Evolutionary conservation across 2,797 vertebrate species (phyloP).

Genomic region (Prionace glauca): DNA sequence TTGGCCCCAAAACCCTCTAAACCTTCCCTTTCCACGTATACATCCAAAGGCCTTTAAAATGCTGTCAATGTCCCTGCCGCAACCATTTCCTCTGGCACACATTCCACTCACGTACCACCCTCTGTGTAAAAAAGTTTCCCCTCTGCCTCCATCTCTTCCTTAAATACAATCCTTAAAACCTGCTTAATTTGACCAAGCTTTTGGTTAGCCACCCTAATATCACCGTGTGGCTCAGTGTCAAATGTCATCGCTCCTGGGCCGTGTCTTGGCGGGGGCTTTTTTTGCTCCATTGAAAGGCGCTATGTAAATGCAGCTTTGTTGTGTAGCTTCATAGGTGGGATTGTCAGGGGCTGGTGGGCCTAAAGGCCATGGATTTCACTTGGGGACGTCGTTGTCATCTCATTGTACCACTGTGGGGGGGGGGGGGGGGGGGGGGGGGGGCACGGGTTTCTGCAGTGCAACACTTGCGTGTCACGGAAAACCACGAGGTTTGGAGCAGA

Average conservation of each 20-base stretch:
- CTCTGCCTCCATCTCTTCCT: background rate
- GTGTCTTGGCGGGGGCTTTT: too few species aligned
- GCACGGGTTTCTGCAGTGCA: too few species aligned
- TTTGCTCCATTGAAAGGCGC: background rate
- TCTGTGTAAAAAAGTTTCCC: too few species aligned
- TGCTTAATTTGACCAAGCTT: background rate
- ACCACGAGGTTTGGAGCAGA: background rate
- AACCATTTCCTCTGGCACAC: too few species aligned
- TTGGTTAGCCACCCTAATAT: background rate
- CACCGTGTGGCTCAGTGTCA: background rate
- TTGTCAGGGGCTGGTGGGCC: background rate
- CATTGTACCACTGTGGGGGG: background rate
- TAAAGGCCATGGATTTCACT: background rate
- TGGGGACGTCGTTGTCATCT: background rate
- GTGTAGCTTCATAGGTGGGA: background rate
- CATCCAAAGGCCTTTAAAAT: too few species aligned
- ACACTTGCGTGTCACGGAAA: too few species aligned
- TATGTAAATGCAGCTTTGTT: background rate
- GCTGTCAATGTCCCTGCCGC: too few species aligned
- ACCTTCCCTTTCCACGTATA: too few species aligned
- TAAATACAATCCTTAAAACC: background rate
- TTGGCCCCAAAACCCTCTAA: too few species aligned
- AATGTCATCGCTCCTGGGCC: background rate
- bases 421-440: background rate
- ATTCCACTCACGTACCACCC: too few species aligned